phyloP scores from a whole-genome alignment of 2,113 vertebrate genomes.

The Crocuta crocuta region DNA sequence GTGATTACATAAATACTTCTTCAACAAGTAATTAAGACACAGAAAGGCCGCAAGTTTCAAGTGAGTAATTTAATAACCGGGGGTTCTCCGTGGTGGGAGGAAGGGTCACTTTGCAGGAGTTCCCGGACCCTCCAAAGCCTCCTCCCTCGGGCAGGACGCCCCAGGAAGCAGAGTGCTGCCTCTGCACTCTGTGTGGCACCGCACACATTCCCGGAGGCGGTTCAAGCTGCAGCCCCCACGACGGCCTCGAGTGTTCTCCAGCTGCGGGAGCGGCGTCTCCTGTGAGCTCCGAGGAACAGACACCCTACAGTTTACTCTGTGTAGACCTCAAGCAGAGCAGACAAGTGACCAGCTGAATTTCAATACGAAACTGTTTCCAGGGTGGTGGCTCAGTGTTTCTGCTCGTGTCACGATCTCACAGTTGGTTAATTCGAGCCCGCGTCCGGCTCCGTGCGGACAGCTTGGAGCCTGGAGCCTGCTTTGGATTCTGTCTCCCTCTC shows the following conservation, averaged over 20 bases:
- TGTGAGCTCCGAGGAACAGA: not conserved
- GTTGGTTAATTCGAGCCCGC: too few relatives aligned
- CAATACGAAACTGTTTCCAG: not conserved
- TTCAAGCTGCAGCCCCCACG: not conserved
- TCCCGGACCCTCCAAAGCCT: not conserved
- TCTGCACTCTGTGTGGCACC: not conserved
- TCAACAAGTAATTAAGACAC: not conserved
- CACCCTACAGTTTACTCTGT: not conserved
- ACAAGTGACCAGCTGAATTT: not conserved
- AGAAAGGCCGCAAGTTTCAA: not conserved
- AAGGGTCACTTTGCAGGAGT: not conserved
- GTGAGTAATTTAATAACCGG: not conserved
- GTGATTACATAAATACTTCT: not conserved
- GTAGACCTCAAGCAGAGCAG: not conserved
- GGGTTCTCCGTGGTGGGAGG: not conserved
- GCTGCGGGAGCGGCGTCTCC: not conserved
- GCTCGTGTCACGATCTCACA: too few relatives aligned
- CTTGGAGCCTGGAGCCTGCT: too few relatives aligned
- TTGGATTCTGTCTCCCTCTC: too few relatives aligned
- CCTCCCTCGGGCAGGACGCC: not conserved
- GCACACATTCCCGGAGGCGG: not conserved
- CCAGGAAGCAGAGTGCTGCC: not conserved
- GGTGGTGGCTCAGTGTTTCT: too few relatives aligned
- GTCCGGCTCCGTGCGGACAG: too few relatives aligned
- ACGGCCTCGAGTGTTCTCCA: too few relatives aligned